phyloP scores from a whole-genome alignment of 2,888 invertebrate genomes.

The Xanthorhoe designata region DNA sequence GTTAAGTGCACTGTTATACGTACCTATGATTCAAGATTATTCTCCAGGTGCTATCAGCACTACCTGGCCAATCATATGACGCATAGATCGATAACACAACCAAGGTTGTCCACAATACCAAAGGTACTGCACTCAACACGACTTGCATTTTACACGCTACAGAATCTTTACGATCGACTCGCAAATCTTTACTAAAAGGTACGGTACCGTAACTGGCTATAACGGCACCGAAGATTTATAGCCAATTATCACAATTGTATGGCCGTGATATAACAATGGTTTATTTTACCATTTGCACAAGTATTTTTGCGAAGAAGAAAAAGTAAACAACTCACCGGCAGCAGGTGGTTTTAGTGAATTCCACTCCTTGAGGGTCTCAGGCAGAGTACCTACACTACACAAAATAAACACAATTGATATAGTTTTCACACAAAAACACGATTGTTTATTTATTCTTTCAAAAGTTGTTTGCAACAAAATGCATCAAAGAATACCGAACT shows the following conservation, averaged over 20 bases:
- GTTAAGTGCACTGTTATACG: background rate
- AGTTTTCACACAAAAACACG: slow-evolving; percentile 37
- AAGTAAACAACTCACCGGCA: slow-evolving; percentile 67
- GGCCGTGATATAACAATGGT: slow-evolving; percentile 21
- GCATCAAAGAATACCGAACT: slow-evolving; percentile 13
- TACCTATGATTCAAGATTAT: slow-evolving; percentile 4
- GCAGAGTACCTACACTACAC: slow-evolving; percentile 54
- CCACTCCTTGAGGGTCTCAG: slow-evolving; percentile 45
- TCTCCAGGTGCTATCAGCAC: slow-evolving; percentile 11
- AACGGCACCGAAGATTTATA: slow-evolving; percentile 30
- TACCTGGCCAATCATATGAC: slow-evolving; percentile 17
- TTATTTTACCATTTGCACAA: slow-evolving; percentile 24
- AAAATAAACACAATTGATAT: slow-evolving; percentile 45
- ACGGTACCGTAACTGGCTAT: slow-evolving; percentile 21
- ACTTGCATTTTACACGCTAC: slow-evolving; percentile 15
- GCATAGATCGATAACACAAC: slow-evolving; percentile 21
- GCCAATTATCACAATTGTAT: slow-evolving; percentile 38
- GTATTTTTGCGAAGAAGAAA: slow-evolving; percentile 22
- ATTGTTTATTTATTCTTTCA: slow-evolving; percentile 30
- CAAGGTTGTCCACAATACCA: slow-evolving; percentile 14
- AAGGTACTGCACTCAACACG: slow-evolving; percentile 13
- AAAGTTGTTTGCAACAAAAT: slow-evolving; percentile 6
- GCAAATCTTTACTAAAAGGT: slow-evolving; percentile 20
- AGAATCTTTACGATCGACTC: slow-evolving; percentile 1
- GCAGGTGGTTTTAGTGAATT: slow-evolving; percentile 62